A percentile compares a stretch with the other conserved stretches of the same genome.
Conservation (phyloP, 2,797 vertebrate genomes). For the Periophthalmus magnuspinnatus region DNA sequence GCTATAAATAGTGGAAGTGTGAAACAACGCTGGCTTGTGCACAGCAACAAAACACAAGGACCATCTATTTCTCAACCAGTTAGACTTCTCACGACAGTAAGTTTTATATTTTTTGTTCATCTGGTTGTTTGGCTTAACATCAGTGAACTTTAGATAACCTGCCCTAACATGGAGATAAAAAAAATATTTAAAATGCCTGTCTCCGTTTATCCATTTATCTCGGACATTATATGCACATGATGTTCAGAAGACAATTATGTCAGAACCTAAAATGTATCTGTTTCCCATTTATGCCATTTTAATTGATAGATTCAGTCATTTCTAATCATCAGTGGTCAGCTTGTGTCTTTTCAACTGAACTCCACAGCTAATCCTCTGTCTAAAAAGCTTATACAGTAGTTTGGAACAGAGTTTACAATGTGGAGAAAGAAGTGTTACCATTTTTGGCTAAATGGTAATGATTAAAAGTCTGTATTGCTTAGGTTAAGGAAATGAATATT, state of each 20-base stretch:
- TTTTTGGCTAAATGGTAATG: not conserved
- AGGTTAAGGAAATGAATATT: not conserved
- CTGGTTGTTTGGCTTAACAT: not conserved
- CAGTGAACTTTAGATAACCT: constrained; percentile 16
- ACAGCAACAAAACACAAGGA: not conserved
- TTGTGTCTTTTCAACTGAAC: too few species aligned
- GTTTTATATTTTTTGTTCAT: not conserved
- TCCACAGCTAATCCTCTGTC: not conserved
- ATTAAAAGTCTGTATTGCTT: not conserved
- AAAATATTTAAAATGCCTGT: constrained; percentile 3
- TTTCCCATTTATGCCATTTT: not conserved
- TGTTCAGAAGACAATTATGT: not conserved
- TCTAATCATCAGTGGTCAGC: not conserved
- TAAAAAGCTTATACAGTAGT: not conserved
- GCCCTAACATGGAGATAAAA: constrained; percentile 40
- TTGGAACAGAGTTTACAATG: not conserved
- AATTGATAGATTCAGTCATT: not conserved
- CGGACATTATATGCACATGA: not conserved
- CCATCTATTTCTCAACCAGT: too few species aligned
- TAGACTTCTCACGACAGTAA: too few species aligned
- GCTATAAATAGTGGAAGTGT: not conserved
- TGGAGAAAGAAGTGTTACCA: not conserved
- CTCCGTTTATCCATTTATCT: not conserved
- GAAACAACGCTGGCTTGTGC: not conserved
- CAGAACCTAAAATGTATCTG: not conserved